These are phyloP conservation scores for Anarhynchus alexandrinus DNA, from an alignment of 2,113 vertebrate genomes.

Conservation along the genomic window DNA sequence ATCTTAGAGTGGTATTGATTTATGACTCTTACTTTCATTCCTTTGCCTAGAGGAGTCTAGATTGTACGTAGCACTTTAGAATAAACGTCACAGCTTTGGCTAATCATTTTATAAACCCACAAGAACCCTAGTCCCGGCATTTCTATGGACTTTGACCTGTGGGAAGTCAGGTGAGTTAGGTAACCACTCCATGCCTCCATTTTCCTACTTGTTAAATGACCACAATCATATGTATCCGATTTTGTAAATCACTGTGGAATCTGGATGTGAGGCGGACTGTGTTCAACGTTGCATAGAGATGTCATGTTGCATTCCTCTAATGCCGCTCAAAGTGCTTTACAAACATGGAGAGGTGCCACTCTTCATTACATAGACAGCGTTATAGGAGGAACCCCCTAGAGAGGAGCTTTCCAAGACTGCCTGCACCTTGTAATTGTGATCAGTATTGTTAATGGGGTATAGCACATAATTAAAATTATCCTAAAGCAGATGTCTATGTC, in stretches of 20 bases:
- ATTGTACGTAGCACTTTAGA: neutral
- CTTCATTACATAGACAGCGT: neutral
- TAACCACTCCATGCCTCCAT: neutral
- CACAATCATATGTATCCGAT: neutral
- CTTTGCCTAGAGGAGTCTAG: neutral
- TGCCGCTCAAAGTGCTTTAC: neutral
- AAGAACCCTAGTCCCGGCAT: neutral
- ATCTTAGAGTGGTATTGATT: neutral
- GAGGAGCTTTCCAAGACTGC: neutral
- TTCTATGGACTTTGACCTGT: neutral
- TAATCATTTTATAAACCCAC: neutral
- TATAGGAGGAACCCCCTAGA: neutral
- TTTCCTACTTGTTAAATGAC: neutral
- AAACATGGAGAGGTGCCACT: neutral
- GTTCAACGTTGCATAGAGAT: neutral
- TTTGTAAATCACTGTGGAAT: neutral
- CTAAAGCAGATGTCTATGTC: neutral
- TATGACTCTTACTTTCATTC: neutral
- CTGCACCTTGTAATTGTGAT: neutral
- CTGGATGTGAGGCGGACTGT: neutral
- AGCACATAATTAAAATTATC: neutral
- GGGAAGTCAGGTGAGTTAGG: neutral
- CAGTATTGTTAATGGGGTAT: neutral
- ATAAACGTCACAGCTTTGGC: neutral
- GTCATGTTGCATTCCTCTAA: neutral